Evolutionary conservation across 2,113 vertebrate genomes (phyloP), one percentile per base, ranked within the genome.

Genomic region (Phalacrocorax pelagicus): DNA sequence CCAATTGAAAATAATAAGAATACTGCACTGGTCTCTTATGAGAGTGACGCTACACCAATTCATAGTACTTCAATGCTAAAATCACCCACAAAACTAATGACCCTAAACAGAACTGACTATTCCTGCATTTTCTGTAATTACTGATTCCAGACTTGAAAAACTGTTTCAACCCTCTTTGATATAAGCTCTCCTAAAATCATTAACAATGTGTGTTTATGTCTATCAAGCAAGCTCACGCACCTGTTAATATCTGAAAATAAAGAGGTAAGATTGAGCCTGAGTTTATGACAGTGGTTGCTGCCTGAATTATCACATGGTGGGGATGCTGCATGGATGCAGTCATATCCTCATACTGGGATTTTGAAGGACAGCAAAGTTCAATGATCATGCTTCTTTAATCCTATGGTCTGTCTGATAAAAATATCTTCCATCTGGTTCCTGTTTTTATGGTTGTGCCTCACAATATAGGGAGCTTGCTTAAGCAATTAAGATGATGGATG

Each of bases 351-450:
- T 4, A 22, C 6, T 12, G 24, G 59, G 66, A 61, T 61, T 85
- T 90, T 58, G 70, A 77, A 92, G 84, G 81, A 89, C 78, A 82
- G 54, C 54, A 44, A 66, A 44, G 46, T 86, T 85, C 89, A 91
- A 0, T 85, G 78, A 63, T 54, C 63, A 49, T 49, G 59, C 58
- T 91, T 36, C 92, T 79, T 85, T 42, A 95, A 92, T 92, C 66
- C 46, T 58, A 34, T 32, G 63, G 62, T 44, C 44, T 22, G 1
- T 32, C 81, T 70, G 86, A 92, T 82, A 92, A 96, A 96, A 95
- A 95, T 81, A 94, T 66, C 93, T 92, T 83, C 94, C 94, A 78
- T 92, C 81, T 95, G 94, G 58, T 75, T 93, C 46, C 58, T 80
- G 21, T 44, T 71, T 75, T 22, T 38, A 54, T 16, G 52, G 62